Evolutionary conservation across 2,888 invertebrate species (phyloP), one percentile per base, ranked within the genome.

Genomic region (Metellina segmentata): DNA sequence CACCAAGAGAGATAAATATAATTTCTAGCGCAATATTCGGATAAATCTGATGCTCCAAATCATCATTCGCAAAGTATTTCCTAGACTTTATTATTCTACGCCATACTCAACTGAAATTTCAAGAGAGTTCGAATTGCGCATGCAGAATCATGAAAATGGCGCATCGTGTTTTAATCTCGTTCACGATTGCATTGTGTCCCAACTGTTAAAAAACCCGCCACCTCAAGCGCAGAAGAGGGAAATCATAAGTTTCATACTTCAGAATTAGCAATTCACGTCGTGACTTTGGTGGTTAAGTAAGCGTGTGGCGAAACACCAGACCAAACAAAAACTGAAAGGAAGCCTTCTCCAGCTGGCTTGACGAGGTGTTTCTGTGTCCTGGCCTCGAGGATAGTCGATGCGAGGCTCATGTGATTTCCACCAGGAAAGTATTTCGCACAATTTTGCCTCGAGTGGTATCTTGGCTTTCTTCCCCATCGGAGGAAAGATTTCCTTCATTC

Each of bases 371-470:
- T 20, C 69, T 20, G 34, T 69, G 20, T 34, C 81, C 20, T 81
- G 34, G 53, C 81, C 69, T 81, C 20, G 13, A 34, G 79, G 34
- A 7, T 81, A 16, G 13, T 61, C 34, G 34, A 34, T 81, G 81
- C 7, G 48, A 81, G 13, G 69, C 20, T 8, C 20, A 6, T 6
- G 1, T 13, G 48, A 61, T 9, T 69, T 69, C 48, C 34, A 81
- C 20, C 61, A 81, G 81, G 81, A 81, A 81, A 48, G 61, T 13
- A 69, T 69, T 81, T 34, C 81, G 69, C 61, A 8, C 20, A 82
- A 51, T 49, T 71, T 11, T 49, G 71, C 82, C 71, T n/a, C n/a
- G 71, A 81, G 70, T 16, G 20, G 49, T 13, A 71, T 61, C 61
- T 16, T 51, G 51, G 49, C 70, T 49, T 71, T 71, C 20, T 53